phyloP scores from a whole-genome alignment of 2,888 invertebrate genomes.

The Heliconius charithonia region DNA sequence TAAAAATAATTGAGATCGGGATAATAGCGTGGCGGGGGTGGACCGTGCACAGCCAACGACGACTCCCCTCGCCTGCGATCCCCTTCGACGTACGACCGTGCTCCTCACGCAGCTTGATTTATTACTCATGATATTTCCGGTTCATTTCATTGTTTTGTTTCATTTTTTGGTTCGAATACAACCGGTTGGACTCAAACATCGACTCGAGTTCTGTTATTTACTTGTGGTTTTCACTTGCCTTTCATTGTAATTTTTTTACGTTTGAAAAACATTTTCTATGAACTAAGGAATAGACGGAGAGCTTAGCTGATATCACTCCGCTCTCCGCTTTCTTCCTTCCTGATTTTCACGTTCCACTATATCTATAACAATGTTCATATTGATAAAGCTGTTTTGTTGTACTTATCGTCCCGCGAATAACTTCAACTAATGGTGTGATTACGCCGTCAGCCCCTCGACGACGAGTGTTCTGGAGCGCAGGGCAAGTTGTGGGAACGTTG shows the following conservation, averaged over 20 bases:
- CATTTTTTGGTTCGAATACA: not conserved
- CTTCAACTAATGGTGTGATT: slow-evolving; percentile 25
- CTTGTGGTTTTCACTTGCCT: not conserved
- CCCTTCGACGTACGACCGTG: slow-evolving; percentile 36
- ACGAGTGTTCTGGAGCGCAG: slow-evolving; percentile 19
- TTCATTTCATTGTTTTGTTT: slow-evolving; percentile 34
- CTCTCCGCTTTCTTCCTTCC: not conserved
- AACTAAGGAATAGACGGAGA: not conserved
- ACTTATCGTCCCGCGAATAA: slow-evolving; percentile 14
- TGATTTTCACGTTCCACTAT: not conserved
- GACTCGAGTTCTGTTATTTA: not conserved
- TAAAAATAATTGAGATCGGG: slow-evolving; percentile 24
- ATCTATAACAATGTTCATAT: not conserved
- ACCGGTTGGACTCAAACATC: not conserved
- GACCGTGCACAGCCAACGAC: slow-evolving; percentile 24
- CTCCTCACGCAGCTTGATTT: slow-evolving; percentile 37
- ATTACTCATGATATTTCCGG: slow-evolving; percentile 42
- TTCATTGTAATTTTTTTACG: not conserved
- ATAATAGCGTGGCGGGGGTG: slow-evolving; percentile 25
- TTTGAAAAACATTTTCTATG: not conserved
- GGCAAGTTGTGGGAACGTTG: slow-evolving; percentile 45
- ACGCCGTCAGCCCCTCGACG: slow-evolving; percentile 26
- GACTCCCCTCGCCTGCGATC: slow-evolving; percentile 37
- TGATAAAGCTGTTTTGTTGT: not conserved
- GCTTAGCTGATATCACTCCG: not conserved